phyloP scores from a whole-genome alignment of 2,113 vertebrate species.

The Triplophysa dalaica region DNA sequence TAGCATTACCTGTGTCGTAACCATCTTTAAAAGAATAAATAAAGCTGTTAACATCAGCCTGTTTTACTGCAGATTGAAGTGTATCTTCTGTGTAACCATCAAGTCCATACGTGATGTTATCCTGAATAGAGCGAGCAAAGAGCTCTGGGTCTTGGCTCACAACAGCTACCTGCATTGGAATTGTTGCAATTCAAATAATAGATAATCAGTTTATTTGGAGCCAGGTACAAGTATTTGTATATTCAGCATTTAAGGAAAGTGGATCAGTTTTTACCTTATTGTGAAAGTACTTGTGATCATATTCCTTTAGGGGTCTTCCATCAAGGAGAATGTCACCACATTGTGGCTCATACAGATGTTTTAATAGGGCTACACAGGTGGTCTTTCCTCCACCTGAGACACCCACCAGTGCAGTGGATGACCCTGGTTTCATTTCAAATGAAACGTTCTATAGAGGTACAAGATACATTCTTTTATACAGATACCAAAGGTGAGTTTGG shows the following conservation, averaged over 20 bases:
- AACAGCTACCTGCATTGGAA: too few species aligned
- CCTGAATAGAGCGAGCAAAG: too few species aligned
- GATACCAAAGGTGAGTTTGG: too few species aligned
- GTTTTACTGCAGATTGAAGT: too few species aligned
- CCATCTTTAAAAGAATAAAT: neutral
- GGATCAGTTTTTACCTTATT: neutral
- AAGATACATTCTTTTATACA: too few species aligned
- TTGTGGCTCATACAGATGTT: conserved; percentile 1
- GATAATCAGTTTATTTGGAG: too few species aligned
- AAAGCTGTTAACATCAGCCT: neutral
- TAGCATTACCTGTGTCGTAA: neutral
- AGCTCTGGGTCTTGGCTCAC: too few species aligned
- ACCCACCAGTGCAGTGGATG: neutral
- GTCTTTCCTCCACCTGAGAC: neutral
- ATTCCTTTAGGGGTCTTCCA: neutral
- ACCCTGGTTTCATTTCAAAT: neutral
- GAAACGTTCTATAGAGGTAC: neutral
- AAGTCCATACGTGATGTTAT: too few species aligned
- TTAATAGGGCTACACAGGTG: neutral
- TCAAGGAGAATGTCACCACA: neutral
- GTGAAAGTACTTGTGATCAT: conserved; percentile 8
- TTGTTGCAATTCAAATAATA: neutral
- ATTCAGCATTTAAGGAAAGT: neutral
- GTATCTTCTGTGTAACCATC: too few species aligned
- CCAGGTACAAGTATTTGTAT: neutral